Base-by-base conservation (phyloP, 2,797 vertebrate genomes). In the Erithacus rubecula region DNA sequence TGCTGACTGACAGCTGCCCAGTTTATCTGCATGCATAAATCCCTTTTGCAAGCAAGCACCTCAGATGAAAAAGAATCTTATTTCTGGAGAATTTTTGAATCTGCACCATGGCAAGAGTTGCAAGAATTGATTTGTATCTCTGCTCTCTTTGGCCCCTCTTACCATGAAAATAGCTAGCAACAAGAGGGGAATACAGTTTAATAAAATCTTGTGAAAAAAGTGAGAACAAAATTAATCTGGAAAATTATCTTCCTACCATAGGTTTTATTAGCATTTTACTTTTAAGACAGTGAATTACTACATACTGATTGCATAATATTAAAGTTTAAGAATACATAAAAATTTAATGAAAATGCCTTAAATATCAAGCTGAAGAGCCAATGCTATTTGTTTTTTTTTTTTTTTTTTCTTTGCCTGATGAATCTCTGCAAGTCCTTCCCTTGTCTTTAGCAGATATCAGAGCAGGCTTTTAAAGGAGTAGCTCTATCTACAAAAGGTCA, bases 401-500 rank as follows among this genome's bases (percentile, higher is more conserved):
- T 80, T 37, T 27, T 77, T 53, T 52, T 59, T 41, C 71, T 36
- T 12, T 67, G 36, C 24, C 55, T 12, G 15, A 65, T 78, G 65
- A 69, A 87, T 56, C 43, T 63, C 56, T 78, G 84, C 39, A 29
- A 75, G 77, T 30, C 85, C 69, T 81, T 91, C 44, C 10, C 14
- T 59, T 86, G 65, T 44, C 82, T 94, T 91, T 83, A 91, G 65
- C 6, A 72, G 89, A 34, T 67, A 83, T 20, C 56, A 51, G 65
- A 71, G 55, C 27, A 95, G 62, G 81, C 71, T 96, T 94, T 96
- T 80, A 60, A 71, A 94, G 79, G 69, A 89, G 75, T 20, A 16
- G 65, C 36, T 87, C 89, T 91, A 44, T 89, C 92, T 94, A 59
- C 75, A 68, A 89, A 95, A 95, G 90, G 93, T 94, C 90, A 91